Evolutionary conservation across 1,140 invertebrate species (phyloP).

Genomic region (Papilio xuthus): DNA sequence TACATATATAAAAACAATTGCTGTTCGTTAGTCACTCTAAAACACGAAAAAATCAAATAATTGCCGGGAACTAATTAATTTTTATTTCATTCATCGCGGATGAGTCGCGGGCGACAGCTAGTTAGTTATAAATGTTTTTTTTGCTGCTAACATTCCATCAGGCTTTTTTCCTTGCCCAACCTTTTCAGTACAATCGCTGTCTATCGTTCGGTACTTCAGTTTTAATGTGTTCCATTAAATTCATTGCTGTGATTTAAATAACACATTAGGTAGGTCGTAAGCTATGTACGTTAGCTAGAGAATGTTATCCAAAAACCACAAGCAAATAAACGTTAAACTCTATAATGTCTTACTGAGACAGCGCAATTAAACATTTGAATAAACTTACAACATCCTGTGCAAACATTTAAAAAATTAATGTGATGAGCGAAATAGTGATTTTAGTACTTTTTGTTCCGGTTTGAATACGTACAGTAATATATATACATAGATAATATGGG

Average conservation of each 20-base stretch:
- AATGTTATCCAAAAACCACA: constrained; percentile 12
- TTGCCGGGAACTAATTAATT: too few relatives aligned
- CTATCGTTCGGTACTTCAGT: not conserved
- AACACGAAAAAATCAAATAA: too few relatives aligned
- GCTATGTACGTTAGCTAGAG: not conserved
- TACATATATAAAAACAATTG: too few relatives aligned
- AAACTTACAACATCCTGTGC: constrained; percentile 17
- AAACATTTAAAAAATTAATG: not conserved
- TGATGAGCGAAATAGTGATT: not conserved
- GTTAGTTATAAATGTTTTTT: not conserved
- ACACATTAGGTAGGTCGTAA: not conserved
- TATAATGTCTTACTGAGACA: constrained; percentile 12
- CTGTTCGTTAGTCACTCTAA: too few relatives aligned
- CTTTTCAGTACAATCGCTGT: not conserved
- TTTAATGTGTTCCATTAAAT: not conserved
- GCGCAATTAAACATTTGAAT: constrained; percentile 22
- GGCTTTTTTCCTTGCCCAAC: not conserved
- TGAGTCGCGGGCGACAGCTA: too few relatives aligned
- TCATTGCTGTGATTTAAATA: constrained; percentile 8
- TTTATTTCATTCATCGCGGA: too few relatives aligned
- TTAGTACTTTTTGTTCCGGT: not conserved
- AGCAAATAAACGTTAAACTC: constrained; percentile 15
- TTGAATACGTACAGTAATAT: not conserved
- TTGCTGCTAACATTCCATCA: not conserved
- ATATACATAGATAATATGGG: too few relatives aligned